Conservation (phyloP, 2,888 invertebrate species). For the Formica aserva region DNA sequence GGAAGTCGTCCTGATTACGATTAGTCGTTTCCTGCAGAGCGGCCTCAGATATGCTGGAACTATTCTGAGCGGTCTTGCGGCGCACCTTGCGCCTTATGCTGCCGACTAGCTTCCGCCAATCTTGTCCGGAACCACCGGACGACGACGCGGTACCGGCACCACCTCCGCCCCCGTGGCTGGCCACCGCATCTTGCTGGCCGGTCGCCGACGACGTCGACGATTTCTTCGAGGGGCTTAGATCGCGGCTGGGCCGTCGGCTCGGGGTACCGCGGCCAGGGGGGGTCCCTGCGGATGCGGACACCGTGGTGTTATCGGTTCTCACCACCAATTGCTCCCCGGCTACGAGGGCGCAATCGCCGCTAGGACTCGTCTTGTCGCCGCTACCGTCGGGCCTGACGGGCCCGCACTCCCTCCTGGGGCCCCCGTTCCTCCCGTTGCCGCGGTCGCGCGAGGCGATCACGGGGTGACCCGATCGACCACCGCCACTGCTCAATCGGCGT, state of each 20-base stretch:
- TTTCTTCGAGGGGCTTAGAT: conserved; percentile 81
- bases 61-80: conserved; percentile 78
- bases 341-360: conserved; percentile 39
- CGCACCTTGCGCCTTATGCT: conserved; percentile 84
- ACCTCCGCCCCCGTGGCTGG: conserved; percentile 71
- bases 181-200: conserved; percentile 71
- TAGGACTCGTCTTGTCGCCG: conserved; percentile 47
- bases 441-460: conserved; percentile 64
- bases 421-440: conserved; percentile 56
- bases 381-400: conserved; percentile 51
- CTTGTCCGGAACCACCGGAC: conserved; percentile 77
- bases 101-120: conserved; percentile 85
- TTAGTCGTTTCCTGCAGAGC: conserved; percentile 71
- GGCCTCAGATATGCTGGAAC: conserved; percentile 76
- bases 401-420: conserved; percentile 45
- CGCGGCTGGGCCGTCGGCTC: conserved; percentile 82
- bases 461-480: conserved; percentile 62
- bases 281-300: conserved; percentile 80
- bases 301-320: conserved; percentile 78
- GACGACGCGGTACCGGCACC: conserved; percentile 64
- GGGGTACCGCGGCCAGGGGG: conserved; percentile 77
- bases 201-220: conserved; percentile 58
- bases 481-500: conserved; percentile 77
- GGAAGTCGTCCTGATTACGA: conserved; percentile 89
- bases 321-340: conserved; percentile 53